Percentiles rank a stretch among this genome's conserved stretches.
phyloP scores from a whole-genome alignment of 1,140 invertebrate genomes.

The Sitobion miscanthi region DNA sequence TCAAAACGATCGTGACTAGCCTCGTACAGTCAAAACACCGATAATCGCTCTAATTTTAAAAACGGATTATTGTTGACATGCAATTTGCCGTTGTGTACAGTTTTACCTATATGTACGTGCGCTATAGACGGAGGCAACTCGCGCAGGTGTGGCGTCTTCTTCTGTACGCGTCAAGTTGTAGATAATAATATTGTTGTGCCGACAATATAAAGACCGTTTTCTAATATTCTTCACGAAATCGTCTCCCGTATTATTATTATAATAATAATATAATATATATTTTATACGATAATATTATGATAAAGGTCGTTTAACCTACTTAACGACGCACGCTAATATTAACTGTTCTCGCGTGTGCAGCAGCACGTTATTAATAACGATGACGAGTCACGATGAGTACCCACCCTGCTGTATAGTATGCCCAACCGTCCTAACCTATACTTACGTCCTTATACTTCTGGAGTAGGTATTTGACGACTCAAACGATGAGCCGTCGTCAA shows the following conservation, averaged over 20 bases:
- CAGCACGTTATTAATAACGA: neutral
- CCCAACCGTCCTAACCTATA: neutral
- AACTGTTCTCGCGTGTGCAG: neutral
- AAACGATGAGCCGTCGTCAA: neutral
- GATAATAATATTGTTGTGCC: neutral
- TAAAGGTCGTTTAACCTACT: neutral
- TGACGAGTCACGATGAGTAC: neutral
- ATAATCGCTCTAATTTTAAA: no score
- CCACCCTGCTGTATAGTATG: neutral
- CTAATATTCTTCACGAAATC: neutral
- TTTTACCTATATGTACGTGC: no score
- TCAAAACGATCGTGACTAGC: no score
- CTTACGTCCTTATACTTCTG: neutral
- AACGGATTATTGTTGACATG: no score
- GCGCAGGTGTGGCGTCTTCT: no score
- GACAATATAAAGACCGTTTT: neutral
- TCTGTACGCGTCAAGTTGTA: neutral
- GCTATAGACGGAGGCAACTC: no score
- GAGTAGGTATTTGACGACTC: neutral
- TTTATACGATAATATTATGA: neutral
- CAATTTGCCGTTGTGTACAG: no score
- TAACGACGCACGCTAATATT: neutral
- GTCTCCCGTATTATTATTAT: neutral
- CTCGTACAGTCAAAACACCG: no score
- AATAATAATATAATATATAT: neutral